Evolutionary conservation across 2,113 vertebrate genomes (phyloP), one percentile per base, ranked within the genome.

Genomic region (Stigmatopora argus): DNA sequence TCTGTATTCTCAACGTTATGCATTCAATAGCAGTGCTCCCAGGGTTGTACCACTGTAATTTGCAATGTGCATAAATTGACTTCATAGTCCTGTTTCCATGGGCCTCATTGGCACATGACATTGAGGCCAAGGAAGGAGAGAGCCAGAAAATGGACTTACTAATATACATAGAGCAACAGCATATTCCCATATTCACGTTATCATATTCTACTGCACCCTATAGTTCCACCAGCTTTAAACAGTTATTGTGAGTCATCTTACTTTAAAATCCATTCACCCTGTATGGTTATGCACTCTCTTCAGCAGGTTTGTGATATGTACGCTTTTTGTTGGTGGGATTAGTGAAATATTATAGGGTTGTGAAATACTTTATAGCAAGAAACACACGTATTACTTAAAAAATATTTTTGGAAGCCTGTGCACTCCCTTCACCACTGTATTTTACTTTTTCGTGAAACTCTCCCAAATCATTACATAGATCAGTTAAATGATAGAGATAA

Each of bases 11-110:
- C 12, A 44, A 4, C 18, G 56, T 38, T 31, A 58, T 35, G 18
- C 51, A 62, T 64, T 35, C 44, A 71, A 65, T 71, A 35, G 45
- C 14, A 52, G 21, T 35, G 68, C 61, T 52, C 62, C 44, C 31
- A 44, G 55, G 62, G 69, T 11, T 51, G n/a, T 17, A 65, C 52
- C 26, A 59, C 62, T 60, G 59, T 41, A 55, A 65, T 65, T 65
- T 53, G 38, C 35, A 61, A 35, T 65, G 56, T 51, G 62, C 56
- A 71, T 53, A 60, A 60, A 61, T 60, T 23, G 46, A 45, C 65
- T 38, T 53, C 49, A 44, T n/a, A 41, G 7, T 21, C 17, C 52
- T 48, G 53, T 59, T 53, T 41, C 51, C 38, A 51, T 59, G 51
- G 52, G 46, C 68, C 61, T 38, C 62, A 5, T 38, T 48, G 7